phyloP scores from a whole-genome alignment of 2,888 invertebrate genomes.

The Ferrisia virgata region DNA sequence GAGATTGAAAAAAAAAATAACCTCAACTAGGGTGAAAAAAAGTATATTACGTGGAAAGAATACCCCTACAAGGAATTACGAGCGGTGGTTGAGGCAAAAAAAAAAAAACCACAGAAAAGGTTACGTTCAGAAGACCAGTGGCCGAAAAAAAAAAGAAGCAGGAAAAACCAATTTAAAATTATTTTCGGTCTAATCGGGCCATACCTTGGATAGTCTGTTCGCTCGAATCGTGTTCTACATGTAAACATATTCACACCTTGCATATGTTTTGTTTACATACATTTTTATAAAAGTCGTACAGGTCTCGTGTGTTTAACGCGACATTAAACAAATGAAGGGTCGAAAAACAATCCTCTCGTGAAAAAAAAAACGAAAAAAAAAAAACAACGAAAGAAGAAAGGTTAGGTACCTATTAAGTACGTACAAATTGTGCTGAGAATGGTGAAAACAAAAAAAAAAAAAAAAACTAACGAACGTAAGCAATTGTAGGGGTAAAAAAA shows the following conservation, averaged over 20 bases:
- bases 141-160: not conserved
- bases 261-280: not conserved
- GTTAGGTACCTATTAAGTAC: too few relatives aligned
- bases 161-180: not conserved
- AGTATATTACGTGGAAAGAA: not conserved
- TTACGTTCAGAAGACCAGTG: not conserved
- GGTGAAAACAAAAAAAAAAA: not conserved
- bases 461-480: not conserved
- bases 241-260: slow-evolving; percentile 1
- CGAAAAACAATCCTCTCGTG: not conserved
- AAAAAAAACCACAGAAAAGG: not conserved
- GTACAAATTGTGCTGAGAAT: not conserved
- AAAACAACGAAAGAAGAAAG: too few relatives aligned
- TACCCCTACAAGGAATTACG: not conserved
- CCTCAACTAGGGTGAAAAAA: not conserved
- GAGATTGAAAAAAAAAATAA: not conserved
- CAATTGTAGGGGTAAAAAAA: not conserved
- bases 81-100: not conserved
- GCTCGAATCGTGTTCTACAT: too few relatives aligned
- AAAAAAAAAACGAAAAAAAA: not conserved
- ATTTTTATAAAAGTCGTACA: not conserved
- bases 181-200: not conserved
- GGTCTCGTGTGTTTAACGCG: not conserved
- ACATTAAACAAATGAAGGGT: slow-evolving; percentile 8
- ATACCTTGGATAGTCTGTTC: not conserved